A percentile compares a stretch with the other conserved stretches of the same genome.
Conservation (phyloP, 2,113 vertebrate genomes). For the Ardeotis arabs region DNA sequence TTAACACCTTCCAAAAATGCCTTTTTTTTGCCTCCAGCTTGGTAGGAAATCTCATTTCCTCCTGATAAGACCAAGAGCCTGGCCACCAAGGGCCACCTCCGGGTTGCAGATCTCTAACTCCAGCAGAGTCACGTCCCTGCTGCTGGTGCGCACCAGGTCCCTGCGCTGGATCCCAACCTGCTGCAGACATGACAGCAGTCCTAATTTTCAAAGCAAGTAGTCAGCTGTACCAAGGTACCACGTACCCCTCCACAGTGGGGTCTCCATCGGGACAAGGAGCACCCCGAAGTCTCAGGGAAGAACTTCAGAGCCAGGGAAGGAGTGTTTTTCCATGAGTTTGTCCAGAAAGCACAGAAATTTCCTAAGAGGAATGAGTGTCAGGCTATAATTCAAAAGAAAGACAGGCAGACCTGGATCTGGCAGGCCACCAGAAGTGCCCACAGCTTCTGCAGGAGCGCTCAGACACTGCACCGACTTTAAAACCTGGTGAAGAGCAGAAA, state of each 20-base stretch:
- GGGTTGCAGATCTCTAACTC: neutral
- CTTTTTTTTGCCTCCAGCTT: neutral
- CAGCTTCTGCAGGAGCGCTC: neutral
- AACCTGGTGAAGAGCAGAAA: neutral
- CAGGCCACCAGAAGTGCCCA: neutral
- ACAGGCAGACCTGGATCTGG: neutral
- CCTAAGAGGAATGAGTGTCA: too few species aligned
- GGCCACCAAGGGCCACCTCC: neutral
- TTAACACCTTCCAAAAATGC: neutral
- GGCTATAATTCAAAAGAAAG: neutral
- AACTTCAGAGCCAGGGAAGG: neutral
- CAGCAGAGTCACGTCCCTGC: neutral
- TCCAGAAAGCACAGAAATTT: neutral
- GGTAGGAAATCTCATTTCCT: neutral
- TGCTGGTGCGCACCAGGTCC: neutral
- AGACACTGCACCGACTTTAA: neutral
- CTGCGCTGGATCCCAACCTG: neutral
- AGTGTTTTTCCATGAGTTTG: neutral
- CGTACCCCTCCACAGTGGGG: fast-evolving
- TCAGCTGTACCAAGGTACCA: neutral
- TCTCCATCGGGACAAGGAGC: neutral
- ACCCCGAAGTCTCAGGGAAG: neutral
- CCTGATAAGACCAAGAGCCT: neutral
- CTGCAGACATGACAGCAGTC: fast-evolving
- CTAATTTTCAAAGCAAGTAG: neutral